These are phyloP conservation scores for Misgurnus mizolepis DNA, from an alignment of 2,113 vertebrate genomes.

Conservation along the genomic window DNA sequence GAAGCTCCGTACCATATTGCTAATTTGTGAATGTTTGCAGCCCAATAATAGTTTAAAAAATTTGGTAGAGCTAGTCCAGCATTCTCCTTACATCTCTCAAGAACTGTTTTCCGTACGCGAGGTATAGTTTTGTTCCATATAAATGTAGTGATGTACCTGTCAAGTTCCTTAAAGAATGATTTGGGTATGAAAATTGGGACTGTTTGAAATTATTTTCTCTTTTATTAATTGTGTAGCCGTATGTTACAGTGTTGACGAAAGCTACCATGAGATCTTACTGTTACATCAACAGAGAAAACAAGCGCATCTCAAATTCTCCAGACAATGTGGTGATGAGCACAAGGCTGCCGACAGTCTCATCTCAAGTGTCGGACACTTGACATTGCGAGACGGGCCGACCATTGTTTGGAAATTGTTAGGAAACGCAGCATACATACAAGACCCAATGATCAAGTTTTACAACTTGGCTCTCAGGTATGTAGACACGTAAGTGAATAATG, in stretches of 20 bases:
- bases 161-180: too few species aligned
- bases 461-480: neutral
- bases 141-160: too few species aligned
- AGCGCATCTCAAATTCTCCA: conserved; percentile 18
- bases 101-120: too few species aligned
- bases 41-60: too few species aligned
- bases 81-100: too few species aligned
- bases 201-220: too few species aligned
- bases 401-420: neutral
- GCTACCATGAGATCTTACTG: neutral
- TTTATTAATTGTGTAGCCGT: too few species aligned
- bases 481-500: neutral
- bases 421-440: neutral
- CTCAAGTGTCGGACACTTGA: conserved; percentile 22
- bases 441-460: neutral
- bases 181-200: too few species aligned
- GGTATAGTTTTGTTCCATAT: too few species aligned
- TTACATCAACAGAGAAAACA: conserved; percentile 12
- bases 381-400: conserved; percentile 3
- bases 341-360: neutral
- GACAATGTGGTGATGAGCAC: conserved; percentile 15
- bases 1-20: too few species aligned
- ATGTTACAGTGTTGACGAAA: neutral
- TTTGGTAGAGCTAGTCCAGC: too few species aligned
- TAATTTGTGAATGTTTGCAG: too few species aligned